Evolutionary conservation across 2,797 vertebrate genomes (phyloP).

Genomic region (Chloroceryle inda): DNA sequence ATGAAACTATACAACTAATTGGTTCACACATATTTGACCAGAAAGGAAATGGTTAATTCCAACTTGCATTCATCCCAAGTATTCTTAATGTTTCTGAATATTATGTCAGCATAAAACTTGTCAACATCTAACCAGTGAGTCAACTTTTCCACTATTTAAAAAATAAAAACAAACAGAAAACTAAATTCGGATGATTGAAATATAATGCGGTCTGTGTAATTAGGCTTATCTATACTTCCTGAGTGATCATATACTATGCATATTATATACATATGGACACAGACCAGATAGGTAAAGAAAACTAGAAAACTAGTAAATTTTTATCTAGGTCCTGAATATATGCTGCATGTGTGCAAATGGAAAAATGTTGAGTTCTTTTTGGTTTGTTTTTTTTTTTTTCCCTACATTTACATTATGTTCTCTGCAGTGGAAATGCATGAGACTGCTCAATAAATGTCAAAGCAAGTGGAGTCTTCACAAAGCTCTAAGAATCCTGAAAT

Average conservation of each 20-base stretch:
- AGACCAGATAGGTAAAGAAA: not conserved
- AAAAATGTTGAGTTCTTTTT: too few species aligned
- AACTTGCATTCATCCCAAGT: not conserved
- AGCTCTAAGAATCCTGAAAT: slow-evolving; percentile 33
- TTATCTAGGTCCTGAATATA: not conserved
- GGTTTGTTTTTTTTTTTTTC: too few species aligned
- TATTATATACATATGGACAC: not conserved
- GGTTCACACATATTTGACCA: not conserved
- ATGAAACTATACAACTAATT: not conserved
- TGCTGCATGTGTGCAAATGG: not conserved
- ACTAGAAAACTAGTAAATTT: not conserved
- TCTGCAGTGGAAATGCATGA: slow-evolving; percentile 1
- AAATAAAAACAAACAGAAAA: not conserved
- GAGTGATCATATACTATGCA: not conserved
- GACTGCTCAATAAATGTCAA: slow-evolving; percentile 16
- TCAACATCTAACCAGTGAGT: not conserved
- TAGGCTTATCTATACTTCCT: not conserved
- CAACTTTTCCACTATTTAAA: not conserved
- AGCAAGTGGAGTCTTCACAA: slow-evolving; percentile 11
- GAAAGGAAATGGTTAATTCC: not conserved
- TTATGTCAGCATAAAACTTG: not conserved
- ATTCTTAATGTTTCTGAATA: not conserved
- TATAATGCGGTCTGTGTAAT: not conserved
- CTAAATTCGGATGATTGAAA: not conserved
- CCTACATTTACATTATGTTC: not conserved